A percentile compares a stretch with the other conserved stretches of the same genome.
These are phyloP conservation scores for Pandion haliaetus DNA, from an alignment of 2,113 vertebrate species.

Conservation along the genomic window DNA sequence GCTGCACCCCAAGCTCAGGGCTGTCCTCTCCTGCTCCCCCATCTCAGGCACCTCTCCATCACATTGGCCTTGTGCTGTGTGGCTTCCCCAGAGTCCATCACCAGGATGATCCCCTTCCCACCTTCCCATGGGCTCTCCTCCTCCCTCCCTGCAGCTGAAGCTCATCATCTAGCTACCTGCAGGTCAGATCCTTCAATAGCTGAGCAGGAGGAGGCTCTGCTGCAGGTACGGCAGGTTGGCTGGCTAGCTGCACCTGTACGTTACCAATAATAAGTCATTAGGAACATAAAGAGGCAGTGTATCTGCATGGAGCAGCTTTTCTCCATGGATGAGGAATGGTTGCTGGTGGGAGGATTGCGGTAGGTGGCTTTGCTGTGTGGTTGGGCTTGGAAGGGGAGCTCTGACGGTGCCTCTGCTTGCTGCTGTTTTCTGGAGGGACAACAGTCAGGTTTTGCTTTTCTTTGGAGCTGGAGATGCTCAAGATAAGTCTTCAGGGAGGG, in stretches of 20 bases:
- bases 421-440: neutral
- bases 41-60: neutral
- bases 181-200: neutral
- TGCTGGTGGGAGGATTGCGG: neutral
- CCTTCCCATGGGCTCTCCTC: neutral
- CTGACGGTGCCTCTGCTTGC: neutral
- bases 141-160: neutral
- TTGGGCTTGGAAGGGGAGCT: neutral
- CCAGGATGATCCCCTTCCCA: neutral
- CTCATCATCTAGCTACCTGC: neutral
- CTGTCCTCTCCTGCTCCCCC: neutral
- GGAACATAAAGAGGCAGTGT: accelerated
- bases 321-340: accelerated
- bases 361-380: neutral
- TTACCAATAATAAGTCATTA: neutral
- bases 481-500: neutral
- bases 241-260: no score
- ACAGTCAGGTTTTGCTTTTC: neutral
- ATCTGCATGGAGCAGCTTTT: neutral
- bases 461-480: accelerated
- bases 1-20: accelerated
- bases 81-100: accelerated
- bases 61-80: neutral
- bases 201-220: neutral
- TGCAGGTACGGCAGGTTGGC: accelerated